Evolutionary conservation across 2,113 vertebrate species (phyloP).

Genomic region (Phrynosoma platyrhinos): DNA sequence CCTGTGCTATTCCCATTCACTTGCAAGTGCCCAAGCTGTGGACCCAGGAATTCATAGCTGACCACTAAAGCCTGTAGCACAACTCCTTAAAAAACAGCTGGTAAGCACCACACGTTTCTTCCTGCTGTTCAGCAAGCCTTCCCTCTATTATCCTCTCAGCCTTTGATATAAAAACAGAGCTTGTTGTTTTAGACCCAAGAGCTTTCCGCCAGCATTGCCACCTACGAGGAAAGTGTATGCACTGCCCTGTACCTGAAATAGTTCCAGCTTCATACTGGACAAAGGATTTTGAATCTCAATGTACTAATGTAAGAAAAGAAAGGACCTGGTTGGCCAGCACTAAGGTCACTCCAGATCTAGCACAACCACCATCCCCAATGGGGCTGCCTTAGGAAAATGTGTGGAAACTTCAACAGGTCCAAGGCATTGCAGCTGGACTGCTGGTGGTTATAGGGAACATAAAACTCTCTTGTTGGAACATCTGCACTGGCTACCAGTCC

Average conservation of each 20-base stretch:
- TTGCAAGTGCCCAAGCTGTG: background rate
- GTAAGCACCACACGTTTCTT: background rate
- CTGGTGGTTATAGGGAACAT: background rate
- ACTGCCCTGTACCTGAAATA: too few species aligned
- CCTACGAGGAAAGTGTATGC: too few species aligned
- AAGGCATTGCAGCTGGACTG: too few species aligned
- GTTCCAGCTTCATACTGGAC: background rate
- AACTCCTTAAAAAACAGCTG: too few species aligned
- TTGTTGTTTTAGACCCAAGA: background rate
- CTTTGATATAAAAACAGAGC: background rate
- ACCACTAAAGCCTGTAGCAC: background rate
- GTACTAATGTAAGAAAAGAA: background rate
- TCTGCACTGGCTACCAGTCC: background rate
- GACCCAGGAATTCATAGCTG: background rate
- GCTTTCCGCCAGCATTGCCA: background rate
- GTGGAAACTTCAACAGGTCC: too few species aligned
- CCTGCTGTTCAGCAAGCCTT: background rate
- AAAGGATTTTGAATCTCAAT: background rate
- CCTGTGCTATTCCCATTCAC: background rate
- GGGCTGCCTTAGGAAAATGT: too few species aligned
- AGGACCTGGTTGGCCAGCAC: background rate
- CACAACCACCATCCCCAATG: background rate
- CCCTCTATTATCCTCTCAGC: too few species aligned
- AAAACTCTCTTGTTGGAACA: background rate
- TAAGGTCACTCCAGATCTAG: too few species aligned